These are phyloP conservation scores for Macrosoma leucophasiata DNA, from an alignment of 2,888 invertebrate species.

Conservation along the genomic window DNA sequence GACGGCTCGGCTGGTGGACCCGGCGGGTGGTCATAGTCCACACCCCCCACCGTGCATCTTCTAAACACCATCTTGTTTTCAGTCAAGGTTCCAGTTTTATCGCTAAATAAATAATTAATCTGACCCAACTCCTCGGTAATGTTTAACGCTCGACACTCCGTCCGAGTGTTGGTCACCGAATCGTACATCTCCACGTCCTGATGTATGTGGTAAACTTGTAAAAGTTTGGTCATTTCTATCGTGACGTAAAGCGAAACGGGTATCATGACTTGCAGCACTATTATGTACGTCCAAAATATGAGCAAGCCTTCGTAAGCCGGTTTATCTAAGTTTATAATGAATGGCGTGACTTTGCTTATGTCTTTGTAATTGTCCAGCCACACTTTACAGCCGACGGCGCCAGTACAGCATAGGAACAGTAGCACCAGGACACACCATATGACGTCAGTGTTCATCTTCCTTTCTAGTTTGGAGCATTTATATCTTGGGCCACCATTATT, in stretches of 20 bases:
- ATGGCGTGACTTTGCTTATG: slow-evolving; percentile 76
- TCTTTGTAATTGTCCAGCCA: slow-evolving; percentile 81
- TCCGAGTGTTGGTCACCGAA: slow-evolving; percentile 83
- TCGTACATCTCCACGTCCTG: slow-evolving; percentile 93
- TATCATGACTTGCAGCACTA: slow-evolving; percentile 97
- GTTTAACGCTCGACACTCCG: slow-evolving; percentile 93
- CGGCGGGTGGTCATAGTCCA: slow-evolving; percentile 90
- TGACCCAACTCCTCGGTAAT: slow-evolving; percentile 98
- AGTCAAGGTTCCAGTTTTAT: slow-evolving; percentile 98
- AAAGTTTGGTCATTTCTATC: slow-evolving; percentile 95
- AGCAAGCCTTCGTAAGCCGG: slow-evolving; percentile 85
- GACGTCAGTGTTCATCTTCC: slow-evolving; percentile 96
- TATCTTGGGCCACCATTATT: slow-evolving; percentile 97
- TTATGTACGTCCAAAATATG: slow-evolving; percentile 96
- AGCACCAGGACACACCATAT: slow-evolving; percentile 97
- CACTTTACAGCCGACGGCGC: slow-evolving; percentile 92
- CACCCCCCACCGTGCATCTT: slow-evolving; percentile 90
- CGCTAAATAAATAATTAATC: slow-evolving; percentile 92
- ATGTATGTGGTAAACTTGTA: slow-evolving; percentile 96
- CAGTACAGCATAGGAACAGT: slow-evolving; percentile 90
- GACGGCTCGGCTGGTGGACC: slow-evolving; percentile 81
- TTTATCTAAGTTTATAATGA: slow-evolving; percentile 77
- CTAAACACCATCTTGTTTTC: slow-evolving; percentile 99
- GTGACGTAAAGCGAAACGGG: slow-evolving; percentile 97
- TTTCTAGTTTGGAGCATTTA: slow-evolving; percentile 93